Evolutionary conservation across 2,797 vertebrate species (phyloP).

Genomic region (Pelodytes ibericus): DNA sequence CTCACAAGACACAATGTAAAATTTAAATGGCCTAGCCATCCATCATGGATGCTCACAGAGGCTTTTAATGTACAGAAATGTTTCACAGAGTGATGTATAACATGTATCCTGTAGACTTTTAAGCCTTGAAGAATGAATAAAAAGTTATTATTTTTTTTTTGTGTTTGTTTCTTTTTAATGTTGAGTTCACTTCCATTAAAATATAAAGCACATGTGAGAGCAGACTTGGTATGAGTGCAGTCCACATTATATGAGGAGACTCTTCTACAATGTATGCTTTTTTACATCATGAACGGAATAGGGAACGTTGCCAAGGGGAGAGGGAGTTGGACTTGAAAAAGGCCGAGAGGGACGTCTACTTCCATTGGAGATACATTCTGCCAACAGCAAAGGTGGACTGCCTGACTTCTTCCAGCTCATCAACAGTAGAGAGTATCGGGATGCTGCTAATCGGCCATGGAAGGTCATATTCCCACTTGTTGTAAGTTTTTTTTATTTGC

Average conservation of each 20-base stretch:
- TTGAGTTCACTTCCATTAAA: background rate
- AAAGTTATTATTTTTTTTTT: background rate
- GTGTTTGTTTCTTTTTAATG: background rate
- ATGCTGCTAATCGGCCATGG: slow-evolving; percentile 23
- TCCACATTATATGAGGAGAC: background rate
- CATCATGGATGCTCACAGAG: no score
- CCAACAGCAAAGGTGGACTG: background rate
- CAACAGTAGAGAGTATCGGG: slow-evolving; percentile 40
- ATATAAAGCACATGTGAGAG: background rate
- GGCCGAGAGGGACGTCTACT: background rate
- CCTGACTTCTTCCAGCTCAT: slow-evolving; percentile 31
- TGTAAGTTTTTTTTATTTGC: background rate
- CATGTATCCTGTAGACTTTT: background rate
- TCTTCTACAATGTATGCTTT: slow-evolving; percentile 5
- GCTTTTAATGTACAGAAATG: no score
- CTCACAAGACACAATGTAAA: no score
- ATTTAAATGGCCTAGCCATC: no score
- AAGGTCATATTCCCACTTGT: slow-evolving; percentile 45
- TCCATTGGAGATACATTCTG: background rate
- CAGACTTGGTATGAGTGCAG: background rate
- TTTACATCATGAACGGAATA: slow-evolving; percentile 28
- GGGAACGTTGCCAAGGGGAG: background rate
- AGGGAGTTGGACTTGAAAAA: background rate
- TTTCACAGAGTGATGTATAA: no score
- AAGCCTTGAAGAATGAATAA: background rate